Evolutionary conservation across 2,797 vertebrate genomes (phyloP).

Genomic region (Squalus acanthias): DNA sequence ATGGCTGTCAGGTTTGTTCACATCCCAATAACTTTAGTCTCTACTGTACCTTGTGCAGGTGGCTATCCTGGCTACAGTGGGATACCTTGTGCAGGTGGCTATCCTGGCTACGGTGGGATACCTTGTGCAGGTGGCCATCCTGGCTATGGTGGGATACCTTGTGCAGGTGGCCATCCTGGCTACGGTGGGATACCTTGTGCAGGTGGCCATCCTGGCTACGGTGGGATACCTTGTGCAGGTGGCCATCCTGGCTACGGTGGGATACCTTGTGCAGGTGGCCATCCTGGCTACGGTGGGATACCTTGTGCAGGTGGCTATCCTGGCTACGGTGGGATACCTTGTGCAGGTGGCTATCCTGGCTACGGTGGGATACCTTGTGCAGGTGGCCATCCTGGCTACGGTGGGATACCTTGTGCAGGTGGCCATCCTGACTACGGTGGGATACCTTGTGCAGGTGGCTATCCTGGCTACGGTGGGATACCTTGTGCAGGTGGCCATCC

Average conservation of each 20-base stretch:
- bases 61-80: conserved; percentile 59
- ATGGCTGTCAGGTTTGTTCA: neutral
- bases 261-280: conserved; percentile 48
- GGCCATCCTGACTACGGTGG: conserved; percentile 59
- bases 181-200: conserved; percentile 58
- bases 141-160: conserved; percentile 62
- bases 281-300: conserved; percentile 59
- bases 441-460: conserved; percentile 48
- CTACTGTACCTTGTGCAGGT: neutral
- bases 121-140: conserved; percentile 46
- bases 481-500: conserved; percentile 46
- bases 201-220: conserved; percentile 54
- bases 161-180: conserved; percentile 47
- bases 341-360: conserved; percentile 47
- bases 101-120: conserved; percentile 59
- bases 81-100: conserved; percentile 48
- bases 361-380: conserved; percentile 58
- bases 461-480: conserved; percentile 59
- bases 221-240: conserved; percentile 52
- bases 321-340: conserved; percentile 62
- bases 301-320: conserved; percentile 46
- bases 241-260: conserved; percentile 59
- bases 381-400: conserved; percentile 54
- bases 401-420: conserved; percentile 52
- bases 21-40: neutral